Evolutionary conservation across 2,888 invertebrate genomes (phyloP).

Genomic region (Malacosoma neustria): DNA sequence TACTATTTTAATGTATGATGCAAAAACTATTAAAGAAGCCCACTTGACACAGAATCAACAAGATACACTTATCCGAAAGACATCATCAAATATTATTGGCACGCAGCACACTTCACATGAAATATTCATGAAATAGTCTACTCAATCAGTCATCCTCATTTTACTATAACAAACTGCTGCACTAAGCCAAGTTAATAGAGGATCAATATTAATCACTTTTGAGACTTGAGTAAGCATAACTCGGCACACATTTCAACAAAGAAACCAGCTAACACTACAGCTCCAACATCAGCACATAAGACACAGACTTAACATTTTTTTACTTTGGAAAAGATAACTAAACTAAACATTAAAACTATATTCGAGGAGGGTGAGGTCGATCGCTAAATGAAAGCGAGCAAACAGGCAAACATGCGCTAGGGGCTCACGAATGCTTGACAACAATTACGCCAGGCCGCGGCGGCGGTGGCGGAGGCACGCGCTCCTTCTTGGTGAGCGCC

Average conservation of each 20-base stretch:
- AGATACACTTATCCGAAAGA: slow-evolving; percentile 20
- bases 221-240: slow-evolving; percentile 66
- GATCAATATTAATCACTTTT: slow-evolving; percentile 51
- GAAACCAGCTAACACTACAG: slow-evolving; percentile 42
- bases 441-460: slow-evolving; percentile 93
- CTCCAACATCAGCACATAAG: slow-evolving; percentile 46
- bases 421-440: slow-evolving; percentile 87
- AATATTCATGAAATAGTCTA: slow-evolving; percentile 41
- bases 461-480: slow-evolving; percentile 66
- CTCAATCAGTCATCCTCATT: slow-evolving; percentile 56
- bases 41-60: slow-evolving; percentile 20
- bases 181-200: slow-evolving; percentile 42
- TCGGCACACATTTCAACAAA: slow-evolving; percentile 38
- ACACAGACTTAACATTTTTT: slow-evolving; percentile 70
- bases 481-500: slow-evolving; percentile 70
- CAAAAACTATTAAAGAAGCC: no score
- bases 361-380: slow-evolving; percentile 64
- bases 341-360: slow-evolving; percentile 66
- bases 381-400: slow-evolving; percentile 42
- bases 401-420: slow-evolving; percentile 35
- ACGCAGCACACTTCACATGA: slow-evolving; percentile 45
- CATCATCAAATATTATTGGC: slow-evolving; percentile 42
- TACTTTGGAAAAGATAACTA: slow-evolving; percentile 68
- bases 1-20: no score
- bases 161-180: slow-evolving; percentile 33